These are phyloP conservation scores for Pteronura brasiliensis DNA, from an alignment of 2,113 vertebrate species.

Conservation along the genomic window DNA sequence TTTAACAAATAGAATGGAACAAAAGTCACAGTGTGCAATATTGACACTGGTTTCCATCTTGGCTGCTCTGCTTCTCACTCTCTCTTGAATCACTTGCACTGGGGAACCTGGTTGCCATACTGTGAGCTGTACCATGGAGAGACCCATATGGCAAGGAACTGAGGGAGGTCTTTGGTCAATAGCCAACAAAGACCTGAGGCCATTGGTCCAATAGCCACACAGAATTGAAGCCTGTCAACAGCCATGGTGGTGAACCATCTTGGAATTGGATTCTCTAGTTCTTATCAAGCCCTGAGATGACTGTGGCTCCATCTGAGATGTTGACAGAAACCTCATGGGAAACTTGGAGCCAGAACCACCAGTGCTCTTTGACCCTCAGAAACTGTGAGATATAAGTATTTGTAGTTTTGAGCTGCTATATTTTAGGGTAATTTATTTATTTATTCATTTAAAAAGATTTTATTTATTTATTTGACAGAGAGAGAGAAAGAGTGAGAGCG, in stretches of 20 bases:
- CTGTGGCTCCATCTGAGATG: background rate
- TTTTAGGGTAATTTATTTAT: background rate
- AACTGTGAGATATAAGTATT: background rate
- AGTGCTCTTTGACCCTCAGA: background rate
- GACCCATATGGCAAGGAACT: background rate
- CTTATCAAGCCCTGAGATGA: background rate
- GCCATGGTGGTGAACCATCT: background rate
- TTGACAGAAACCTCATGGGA: background rate
- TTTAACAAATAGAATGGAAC: background rate
- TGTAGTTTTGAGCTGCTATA: background rate
- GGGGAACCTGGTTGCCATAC: background rate
- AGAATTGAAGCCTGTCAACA: background rate
- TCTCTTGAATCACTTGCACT: background rate
- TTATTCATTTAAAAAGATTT: background rate
- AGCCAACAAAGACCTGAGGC: background rate
- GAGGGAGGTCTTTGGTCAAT: background rate
- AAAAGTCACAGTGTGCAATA: too few relatives aligned
- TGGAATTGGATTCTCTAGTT: background rate
- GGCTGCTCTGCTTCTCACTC: background rate
- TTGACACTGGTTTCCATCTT: background rate
- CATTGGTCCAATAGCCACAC: background rate
- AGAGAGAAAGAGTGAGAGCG: too few relatives aligned
- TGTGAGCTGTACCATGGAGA: background rate
- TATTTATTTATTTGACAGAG: too few relatives aligned
- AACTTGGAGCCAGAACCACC: background rate